Conservation (phyloP, 2,888 invertebrate species). For the Drosophila mulleri region DNA sequence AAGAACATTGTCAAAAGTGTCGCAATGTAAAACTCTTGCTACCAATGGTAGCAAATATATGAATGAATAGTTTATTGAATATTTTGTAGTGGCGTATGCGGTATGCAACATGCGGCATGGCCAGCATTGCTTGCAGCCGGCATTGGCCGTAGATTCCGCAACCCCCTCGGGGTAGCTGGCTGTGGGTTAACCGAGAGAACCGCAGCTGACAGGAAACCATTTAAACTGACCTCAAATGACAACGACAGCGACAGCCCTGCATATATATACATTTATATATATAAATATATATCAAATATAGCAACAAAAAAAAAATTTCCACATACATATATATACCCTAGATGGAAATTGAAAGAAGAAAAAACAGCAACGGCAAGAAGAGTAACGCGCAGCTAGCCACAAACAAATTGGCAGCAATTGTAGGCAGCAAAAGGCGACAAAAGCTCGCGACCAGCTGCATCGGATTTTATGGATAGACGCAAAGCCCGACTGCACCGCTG, state of each 20-base stretch:
- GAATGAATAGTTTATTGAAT: conserved; percentile 78
- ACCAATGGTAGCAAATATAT: conserved; percentile 49
- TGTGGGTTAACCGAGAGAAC: conserved; percentile 71
- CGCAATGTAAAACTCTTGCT: conserved; percentile 23
- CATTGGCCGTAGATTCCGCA: conserved; percentile 12
- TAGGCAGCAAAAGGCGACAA: conserved; percentile 74
- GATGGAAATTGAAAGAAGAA: conserved; percentile 51
- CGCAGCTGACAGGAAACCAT: conserved; percentile 81
- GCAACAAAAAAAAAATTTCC: conserved; percentile 12
- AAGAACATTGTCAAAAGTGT: not conserved
- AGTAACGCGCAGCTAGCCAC: conserved; percentile 61
- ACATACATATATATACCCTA: conserved; percentile 40
- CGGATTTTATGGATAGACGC: conserved; percentile 28
- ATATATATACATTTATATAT: conserved; percentile 11
- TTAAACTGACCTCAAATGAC: conserved; percentile 82
- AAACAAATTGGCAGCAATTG: conserved; percentile 80
- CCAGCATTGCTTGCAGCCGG: conserved; percentile 14
- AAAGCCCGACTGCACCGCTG: not conserved
- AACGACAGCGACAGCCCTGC: conserved; percentile 65
- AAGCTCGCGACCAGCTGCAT: conserved; percentile 55
- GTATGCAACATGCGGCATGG: conserved; percentile 46
- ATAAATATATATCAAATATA: conserved; percentile 25
- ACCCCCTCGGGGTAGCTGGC: conserved; percentile 20
- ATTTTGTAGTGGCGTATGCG: conserved; percentile 64
- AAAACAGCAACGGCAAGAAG: conserved; percentile 23